Base-by-base conservation (phyloP, 2,888 invertebrate species). In the Arctia plantaginis region DNA sequence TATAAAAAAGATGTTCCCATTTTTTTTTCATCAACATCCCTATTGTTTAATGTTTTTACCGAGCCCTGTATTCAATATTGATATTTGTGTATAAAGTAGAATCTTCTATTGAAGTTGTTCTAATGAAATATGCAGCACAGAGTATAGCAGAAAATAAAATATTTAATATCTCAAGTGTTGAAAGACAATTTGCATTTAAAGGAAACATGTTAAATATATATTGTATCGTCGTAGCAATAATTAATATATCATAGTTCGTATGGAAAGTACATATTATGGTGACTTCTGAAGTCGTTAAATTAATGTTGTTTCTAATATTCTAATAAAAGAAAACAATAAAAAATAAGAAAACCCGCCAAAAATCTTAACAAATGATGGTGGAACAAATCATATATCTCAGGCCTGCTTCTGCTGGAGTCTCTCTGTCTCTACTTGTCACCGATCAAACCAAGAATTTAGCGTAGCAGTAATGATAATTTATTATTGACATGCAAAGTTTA, bases 81-180 rank as follows among this genome's bases (percentile, higher is more conserved):
- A 47, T 30, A 44, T 67, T 20, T 30, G 44, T 30, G 27, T 27
- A 35, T 27, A 6, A 27, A 44, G 30, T 67, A 44, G 4, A 30
- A 10, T 18, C 44, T 6, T 47, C 0, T 47, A 67, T 47, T 3
- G 30, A 44, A 30, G 30, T 30, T 30, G 67, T 67, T 67, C 67
- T 67, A 67, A 47, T 47, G 67, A 47, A 47, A 67, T 67, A 67
- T 67, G 67, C 20, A 67, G 30, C 30, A 30, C 7, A 39, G 15
- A 41, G 3, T 27, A 27, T 44, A 8, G 23, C 27, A 23, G 1
- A n/a, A 0, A 41, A 66, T 15, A 39, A 27, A 66, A n/a, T 66
- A 27, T 41, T 15, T 20, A 44, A 12, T 41, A n/a, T 27, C 1
- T n/a, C 1, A 0, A 27, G 27, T 4, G 15, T 41, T 41, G 15